These are phyloP conservation scores for Steatocranus sp. DNA, from an alignment of 2,797 vertebrate genomes.

Conservation along the genomic window DNA sequence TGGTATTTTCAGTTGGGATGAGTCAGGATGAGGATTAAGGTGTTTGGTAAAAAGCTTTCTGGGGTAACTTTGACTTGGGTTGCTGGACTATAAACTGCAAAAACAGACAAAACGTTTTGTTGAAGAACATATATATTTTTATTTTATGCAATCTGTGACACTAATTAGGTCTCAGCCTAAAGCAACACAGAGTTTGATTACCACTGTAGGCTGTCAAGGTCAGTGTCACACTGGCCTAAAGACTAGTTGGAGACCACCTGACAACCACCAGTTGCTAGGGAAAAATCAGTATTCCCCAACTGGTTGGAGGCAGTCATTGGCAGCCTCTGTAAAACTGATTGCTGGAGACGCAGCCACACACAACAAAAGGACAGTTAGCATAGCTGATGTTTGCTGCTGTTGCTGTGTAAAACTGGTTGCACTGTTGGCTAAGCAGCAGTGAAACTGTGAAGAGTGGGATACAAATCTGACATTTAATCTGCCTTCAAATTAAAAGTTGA, in stretches of 20 bases:
- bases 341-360: accelerated
- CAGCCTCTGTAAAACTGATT: not conserved
- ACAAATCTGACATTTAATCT: not conserved
- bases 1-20: not conserved
- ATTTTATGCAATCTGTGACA: not conserved
- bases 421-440: not conserved
- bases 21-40: not conserved
- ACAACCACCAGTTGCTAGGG: not conserved
- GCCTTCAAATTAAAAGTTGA: not conserved
- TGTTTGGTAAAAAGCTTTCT: not conserved
- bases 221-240: not conserved
- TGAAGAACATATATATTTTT: not conserved
- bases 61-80: not conserved
- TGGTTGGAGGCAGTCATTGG: not conserved
- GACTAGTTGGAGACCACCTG: not conserved
- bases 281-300: not conserved
- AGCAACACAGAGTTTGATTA: not conserved
- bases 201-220: not conserved
- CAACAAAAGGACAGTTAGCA: accelerated
- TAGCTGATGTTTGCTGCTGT: not conserved
- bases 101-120: not conserved
- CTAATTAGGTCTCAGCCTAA: not conserved
- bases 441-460: not conserved
- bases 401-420: not conserved
- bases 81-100: not conserved